Evolutionary conservation across 2,888 invertebrate species (phyloP), one percentile per base, ranked within the genome.

Genomic region (Listrodromus nycthemerus): DNA sequence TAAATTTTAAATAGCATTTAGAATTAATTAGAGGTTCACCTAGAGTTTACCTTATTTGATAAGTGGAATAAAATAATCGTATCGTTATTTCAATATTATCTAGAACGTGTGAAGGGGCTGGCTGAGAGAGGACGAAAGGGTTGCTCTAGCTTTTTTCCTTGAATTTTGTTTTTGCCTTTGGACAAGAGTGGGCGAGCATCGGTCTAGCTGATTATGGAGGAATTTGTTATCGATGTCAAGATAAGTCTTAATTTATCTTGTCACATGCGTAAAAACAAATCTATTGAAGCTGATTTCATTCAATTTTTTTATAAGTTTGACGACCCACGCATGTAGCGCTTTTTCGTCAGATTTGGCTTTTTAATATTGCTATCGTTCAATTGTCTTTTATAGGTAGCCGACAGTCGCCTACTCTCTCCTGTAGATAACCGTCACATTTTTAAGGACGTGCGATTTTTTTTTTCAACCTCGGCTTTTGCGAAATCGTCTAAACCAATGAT

Each of bases 1-100:
- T 85, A 85, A 87, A 86, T 87, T 87, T 87, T 87, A 86, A 85
- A 86, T 86, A 88, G 85, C 85, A 80, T 88, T 87, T 84, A 85
- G 76, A 85, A 86, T 88, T 84, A 85, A 86, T 85, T 87, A 87
- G 79, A 86, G 85, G 71, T 37, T 83, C 78, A 82, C 84, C 83
- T 83, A 87, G 80, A 58, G 83, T 87, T 87, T 85, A 77, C 69
- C 80, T 84, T 83, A 87, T 82, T 79, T 19, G 67, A 83, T 83
- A 84, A 84, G 67, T 85, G 82, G 83, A 82, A 85, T 84, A 84
- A 83, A 81, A 84, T 86, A 84, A 84, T 86, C 69, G 73, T 81
- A 81, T 84, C 81, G 74, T 84, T 84, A 85, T 81, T 81, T 71
- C 55, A 83, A 80, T 79, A 76, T 80, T 74, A 85, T 81, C 83